Conservation (phyloP, 1,140 invertebrate genomes). For the Elymnias hypermnestra region DNA sequence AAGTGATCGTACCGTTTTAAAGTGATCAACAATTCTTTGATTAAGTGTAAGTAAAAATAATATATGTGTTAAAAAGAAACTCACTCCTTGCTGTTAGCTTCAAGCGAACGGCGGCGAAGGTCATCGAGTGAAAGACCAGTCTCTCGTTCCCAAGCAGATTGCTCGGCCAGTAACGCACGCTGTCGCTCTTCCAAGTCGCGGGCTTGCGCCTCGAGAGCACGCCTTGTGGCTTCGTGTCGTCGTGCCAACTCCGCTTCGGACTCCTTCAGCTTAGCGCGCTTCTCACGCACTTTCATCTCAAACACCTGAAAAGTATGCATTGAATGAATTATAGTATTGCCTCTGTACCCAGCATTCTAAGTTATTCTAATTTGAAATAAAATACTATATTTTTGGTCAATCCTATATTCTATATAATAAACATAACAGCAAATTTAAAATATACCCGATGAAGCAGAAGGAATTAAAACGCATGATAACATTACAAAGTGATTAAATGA, state of each 20-base stretch:
- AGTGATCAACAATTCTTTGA: too few relatives aligned
- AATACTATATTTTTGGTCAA: too few relatives aligned
- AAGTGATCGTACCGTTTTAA: too few relatives aligned
- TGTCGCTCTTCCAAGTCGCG: conserved; percentile 92
- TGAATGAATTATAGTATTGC: too few relatives aligned
- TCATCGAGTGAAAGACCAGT: conserved; percentile 92
- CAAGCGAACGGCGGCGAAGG: conserved; percentile 87
- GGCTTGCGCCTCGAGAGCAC: conserved; percentile 87
- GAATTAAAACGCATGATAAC: too few relatives aligned
- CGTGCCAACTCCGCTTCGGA: conserved; percentile 88
- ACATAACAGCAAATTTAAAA: too few relatives aligned
- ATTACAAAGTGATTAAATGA: too few relatives aligned
- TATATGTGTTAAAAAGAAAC: conserved; percentile 41
- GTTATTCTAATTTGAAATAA: too few relatives aligned
- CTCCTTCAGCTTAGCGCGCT: conserved; percentile 95
- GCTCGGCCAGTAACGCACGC: conserved; percentile 91
- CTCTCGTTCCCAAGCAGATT: conserved; percentile 91
- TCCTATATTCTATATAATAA: too few relatives aligned
- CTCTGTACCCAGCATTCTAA: too few relatives aligned
- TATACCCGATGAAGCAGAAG: too few relatives aligned
- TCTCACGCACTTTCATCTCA: conserved; percentile 92
- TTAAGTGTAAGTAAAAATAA: too few relatives aligned
- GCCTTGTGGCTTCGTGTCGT: conserved; percentile 79
- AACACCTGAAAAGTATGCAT: conserved; percentile 78
- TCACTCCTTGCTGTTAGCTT: conserved; percentile 92